phyloP scores from a whole-genome alignment of 2,888 invertebrate species.

The Tricholauxania praeusta region DNA sequence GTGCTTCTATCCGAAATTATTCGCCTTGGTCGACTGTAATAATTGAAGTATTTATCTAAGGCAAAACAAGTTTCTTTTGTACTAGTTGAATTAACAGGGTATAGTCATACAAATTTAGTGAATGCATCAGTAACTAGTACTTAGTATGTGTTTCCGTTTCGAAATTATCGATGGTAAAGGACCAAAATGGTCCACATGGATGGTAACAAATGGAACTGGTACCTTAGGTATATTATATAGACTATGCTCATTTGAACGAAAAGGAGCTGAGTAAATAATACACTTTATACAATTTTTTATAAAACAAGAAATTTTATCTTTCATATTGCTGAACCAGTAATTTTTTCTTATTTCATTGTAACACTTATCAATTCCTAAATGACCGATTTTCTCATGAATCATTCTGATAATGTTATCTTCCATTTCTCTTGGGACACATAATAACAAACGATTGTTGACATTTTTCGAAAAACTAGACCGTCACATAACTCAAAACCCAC shows the following conservation, averaged over 20 bases:
- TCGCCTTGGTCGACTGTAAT: too few relatives aligned
- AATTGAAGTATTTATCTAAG: too few relatives aligned
- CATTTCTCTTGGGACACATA: constrained; percentile 7
- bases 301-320: background rate
- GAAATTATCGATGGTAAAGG: background rate
- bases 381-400: background rate
- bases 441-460: background rate
- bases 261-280: background rate
- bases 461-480: too few relatives aligned
- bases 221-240: background rate
- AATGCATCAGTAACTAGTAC: too few relatives aligned
- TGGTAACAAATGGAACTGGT: background rate
- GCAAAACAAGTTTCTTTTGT: too few relatives aligned
- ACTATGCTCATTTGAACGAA: background rate
- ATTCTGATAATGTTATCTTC: background rate
- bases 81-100: too few relatives aligned
- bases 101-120: too few relatives aligned
- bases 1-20: too few relatives aligned
- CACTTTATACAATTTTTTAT: constrained; percentile 3
- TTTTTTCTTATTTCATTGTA: background rate
- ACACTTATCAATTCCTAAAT: background rate
- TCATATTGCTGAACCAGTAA: background rate
- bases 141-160: too few relatives aligned
- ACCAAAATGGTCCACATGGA: background rate
- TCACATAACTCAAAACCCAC: too few relatives aligned